These are phyloP conservation scores for Solenopsis invicta DNA, from an alignment of 1,140 invertebrate species.

Conservation along the genomic window DNA sequence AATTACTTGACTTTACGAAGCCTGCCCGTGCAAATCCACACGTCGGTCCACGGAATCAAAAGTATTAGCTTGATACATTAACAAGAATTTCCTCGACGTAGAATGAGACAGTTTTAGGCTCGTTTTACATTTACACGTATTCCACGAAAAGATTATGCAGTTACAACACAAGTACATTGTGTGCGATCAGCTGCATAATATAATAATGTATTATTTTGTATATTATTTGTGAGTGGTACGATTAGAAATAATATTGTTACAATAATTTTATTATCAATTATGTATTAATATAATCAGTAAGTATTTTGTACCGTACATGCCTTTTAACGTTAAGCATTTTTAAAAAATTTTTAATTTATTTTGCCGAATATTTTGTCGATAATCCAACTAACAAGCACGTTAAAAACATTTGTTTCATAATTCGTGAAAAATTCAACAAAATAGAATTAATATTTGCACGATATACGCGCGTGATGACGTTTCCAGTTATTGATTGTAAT, in stretches of 20 bases:
- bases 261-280: slow-evolving; percentile 3
- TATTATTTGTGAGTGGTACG: neutral
- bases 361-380: slow-evolving; percentile 27
- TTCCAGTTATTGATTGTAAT: slow-evolving; percentile 56
- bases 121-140: neutral
- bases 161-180: neutral
- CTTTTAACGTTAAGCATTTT: neutral
- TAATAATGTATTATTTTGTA: neutral
- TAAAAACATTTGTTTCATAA: slow-evolving; percentile 56
- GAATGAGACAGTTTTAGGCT: neutral
- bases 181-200: neutral
- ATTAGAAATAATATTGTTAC: neutral
- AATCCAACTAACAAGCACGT: slow-evolving; percentile 47
- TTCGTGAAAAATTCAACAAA: slow-evolving; percentile 50
- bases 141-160: neutral
- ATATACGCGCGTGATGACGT: slow-evolving; percentile 32
- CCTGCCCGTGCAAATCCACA: slow-evolving; percentile 48
- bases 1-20: slow-evolving; percentile 69
- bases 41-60: slow-evolving; percentile 53
- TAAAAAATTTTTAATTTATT: slow-evolving; percentile 28
- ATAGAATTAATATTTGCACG: slow-evolving; percentile 56
- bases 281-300: neutral
- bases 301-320: neutral
- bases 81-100: slow-evolving; percentile 2
- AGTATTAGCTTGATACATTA: slow-evolving; percentile 46